Evolutionary conservation across 2,797 vertebrate genomes (phyloP), one percentile per base, ranked within the genome.

Genomic region (Podargus strigoides): DNA sequence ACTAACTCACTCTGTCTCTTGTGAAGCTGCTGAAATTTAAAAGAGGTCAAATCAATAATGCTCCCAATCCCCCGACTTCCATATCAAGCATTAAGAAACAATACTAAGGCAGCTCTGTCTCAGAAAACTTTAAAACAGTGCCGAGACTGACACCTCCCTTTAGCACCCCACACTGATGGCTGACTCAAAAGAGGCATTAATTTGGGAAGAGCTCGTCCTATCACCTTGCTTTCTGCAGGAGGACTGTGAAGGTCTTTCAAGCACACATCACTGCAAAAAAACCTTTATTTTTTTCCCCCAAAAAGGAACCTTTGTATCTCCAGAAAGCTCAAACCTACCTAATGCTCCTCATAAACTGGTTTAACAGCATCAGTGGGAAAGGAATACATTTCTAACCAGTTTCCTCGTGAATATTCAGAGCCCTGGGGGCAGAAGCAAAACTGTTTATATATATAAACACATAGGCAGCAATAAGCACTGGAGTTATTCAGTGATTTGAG

Each of bases 11-110:
- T 96, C 94, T 97, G 92, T 50, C 95, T 97, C 95, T 96, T 96
- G 94, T 94, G 95, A 97, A 97, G 95, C 82, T 96, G 95, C 95
- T 95, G 97, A 96, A 97, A 97, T 96, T 97, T 96, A 96, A 97
- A 96, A 97, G 95, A 97, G 92, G 91, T 91, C 97, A 97, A 96
- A 95, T 97, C 95, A 96, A 95, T 96, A 96, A 96, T 18, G 60
- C 97, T 96, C 89, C 90, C 74, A 89, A 92, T 49, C 81, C 87
- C 89, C 90, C 84, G 17, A 56, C 66, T 96, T 89, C 44, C 42
- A 95, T 13, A 95, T 58, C 75, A 95, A 90, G 59, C n/a, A 90
- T 76, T 72, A 95, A 83, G 89, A 94, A 96, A 94, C 62, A 96
- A 42, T 41, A 72, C 75, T 66, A 41, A 58, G 79, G 68, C 30